A percentile compares a stretch with the other conserved stretches of the same genome.
Evolutionary conservation across 2,113 vertebrate species (phyloP).

Genomic region (Bambusicola thoracicus): DNA sequence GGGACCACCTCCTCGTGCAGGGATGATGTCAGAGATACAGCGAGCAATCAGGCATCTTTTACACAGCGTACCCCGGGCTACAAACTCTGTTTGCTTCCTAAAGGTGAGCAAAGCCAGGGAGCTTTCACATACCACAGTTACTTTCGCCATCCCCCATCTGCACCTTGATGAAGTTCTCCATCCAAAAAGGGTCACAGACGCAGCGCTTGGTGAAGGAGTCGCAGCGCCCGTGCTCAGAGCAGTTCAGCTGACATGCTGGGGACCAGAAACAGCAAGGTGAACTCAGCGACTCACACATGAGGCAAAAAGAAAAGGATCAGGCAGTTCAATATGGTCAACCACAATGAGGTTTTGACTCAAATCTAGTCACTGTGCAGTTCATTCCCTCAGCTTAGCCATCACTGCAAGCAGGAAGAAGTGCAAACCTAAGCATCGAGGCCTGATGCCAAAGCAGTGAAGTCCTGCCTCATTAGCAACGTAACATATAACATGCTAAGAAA

Average conservation of each 20-base stretch:
- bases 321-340: rapidly evolving
- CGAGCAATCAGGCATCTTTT: neutral
- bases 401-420: neutral
- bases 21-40: rapidly evolving
- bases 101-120: neutral
- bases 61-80: neutral
- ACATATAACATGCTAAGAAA: neutral
- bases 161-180: slow-evolving; percentile 94
- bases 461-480: neutral
- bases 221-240: slow-evolving; percentile 93
- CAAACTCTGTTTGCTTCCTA: rapidly evolving
- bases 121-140: slow-evolving; percentile 88
- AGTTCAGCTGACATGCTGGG: slow-evolving; percentile 95
- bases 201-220: slow-evolving; percentile 94
- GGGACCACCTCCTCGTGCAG: neutral
- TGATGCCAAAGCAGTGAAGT: neutral
- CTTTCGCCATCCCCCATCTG: slow-evolving; percentile 91
- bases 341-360: neutral
- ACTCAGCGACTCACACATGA: neutral
- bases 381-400: neutral
- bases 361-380: neutral
- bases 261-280: slow-evolving; percentile 30
- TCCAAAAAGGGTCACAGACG: slow-evolving; percentile 96
- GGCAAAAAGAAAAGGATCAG: neutral
- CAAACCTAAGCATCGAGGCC: rapidly evolving